A percentile compares a stretch with the other conserved stretches of the same genome.
Conservation (phyloP, 2,797 vertebrate genomes). For the Microchirus variegatus region DNA sequence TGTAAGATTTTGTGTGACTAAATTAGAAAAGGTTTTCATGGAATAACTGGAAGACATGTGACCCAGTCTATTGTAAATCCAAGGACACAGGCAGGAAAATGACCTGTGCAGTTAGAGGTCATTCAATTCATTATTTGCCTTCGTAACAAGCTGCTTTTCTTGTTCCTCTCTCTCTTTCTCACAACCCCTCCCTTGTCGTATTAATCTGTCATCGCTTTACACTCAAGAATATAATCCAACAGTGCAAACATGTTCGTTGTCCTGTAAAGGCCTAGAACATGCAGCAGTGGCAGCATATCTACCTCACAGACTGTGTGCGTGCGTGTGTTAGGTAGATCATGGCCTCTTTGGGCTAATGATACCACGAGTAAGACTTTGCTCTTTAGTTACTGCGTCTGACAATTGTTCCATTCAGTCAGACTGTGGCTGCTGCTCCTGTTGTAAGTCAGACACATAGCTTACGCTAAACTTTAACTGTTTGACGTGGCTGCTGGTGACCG, state of each 20-base stretch:
- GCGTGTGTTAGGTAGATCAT: slow-evolving; percentile 4
- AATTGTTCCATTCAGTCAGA: slow-evolving; percentile 12
- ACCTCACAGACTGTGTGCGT: background rate
- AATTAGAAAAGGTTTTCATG: no score
- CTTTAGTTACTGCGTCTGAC: slow-evolving; percentile 37
- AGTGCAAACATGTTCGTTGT: background rate
- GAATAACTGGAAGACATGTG: no score
- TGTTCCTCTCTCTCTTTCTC: background rate
- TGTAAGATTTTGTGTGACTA: background rate
- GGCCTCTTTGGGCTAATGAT: slow-evolving; percentile 32
- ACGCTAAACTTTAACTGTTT: slow-evolving; percentile 15
- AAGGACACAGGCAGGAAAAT: slow-evolving; percentile 12
- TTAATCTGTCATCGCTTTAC: slow-evolving; percentile 50
- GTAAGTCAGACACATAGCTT: background rate
- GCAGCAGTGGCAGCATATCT: background rate
- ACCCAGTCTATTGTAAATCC: background rate
- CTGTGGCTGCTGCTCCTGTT: background rate
- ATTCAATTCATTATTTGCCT: slow-evolving; percentile 31
- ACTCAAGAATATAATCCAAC: slow-evolving; percentile 1
- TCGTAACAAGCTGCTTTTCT: slow-evolving; percentile 48
- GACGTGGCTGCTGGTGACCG: background rate
- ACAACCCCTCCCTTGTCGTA: slow-evolving; percentile 11
- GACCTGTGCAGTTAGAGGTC: slow-evolving; percentile 69
- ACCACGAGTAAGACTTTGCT: slow-evolving; percentile 58
- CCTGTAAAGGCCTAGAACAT: background rate